phyloP scores from a whole-genome alignment of 2,888 invertebrate genomes.

The Epinotia ramella region DNA sequence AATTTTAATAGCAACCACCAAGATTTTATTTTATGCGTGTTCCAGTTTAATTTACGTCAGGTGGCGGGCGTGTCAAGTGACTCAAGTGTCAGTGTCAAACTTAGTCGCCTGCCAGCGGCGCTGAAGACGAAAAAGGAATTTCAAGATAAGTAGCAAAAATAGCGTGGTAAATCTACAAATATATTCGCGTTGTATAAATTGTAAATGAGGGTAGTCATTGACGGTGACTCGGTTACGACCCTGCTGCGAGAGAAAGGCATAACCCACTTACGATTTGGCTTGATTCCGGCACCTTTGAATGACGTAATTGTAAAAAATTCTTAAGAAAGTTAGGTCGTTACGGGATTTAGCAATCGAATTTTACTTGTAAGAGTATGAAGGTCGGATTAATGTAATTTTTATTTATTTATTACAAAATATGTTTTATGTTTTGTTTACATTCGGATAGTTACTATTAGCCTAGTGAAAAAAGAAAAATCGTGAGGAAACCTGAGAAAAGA shows the following conservation, averaged over 20 bases:
- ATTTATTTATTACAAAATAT: background rate
- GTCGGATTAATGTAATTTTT: background rate
- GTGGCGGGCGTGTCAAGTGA: background rate
- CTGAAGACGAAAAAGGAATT: background rate
- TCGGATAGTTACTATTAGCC: too few species aligned
- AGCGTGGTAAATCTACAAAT: background rate
- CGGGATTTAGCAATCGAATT: slow-evolving; percentile 25
- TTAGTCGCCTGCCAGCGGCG: background rate
- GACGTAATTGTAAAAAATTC: slow-evolving; percentile 40
- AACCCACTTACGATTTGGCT: slow-evolving; percentile 41
- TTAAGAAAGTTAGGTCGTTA: slow-evolving; percentile 33
- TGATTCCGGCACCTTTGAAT: slow-evolving; percentile 37
- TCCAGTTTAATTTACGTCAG: too few species aligned
- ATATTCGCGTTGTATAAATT: slow-evolving; percentile 27
- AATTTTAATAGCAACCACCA: too few species aligned
- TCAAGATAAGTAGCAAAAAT: background rate
- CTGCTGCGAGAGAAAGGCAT: slow-evolving; percentile 21
- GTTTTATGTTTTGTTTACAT: background rate
- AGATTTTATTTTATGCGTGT: too few species aligned
- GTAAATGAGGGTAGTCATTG: slow-evolving; percentile 28
- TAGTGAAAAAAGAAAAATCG: too few species aligned
- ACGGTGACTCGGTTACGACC: slow-evolving; percentile 36
- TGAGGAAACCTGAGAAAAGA: too few species aligned
- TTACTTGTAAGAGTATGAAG: slow-evolving; percentile 1
- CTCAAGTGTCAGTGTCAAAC: background rate